These are phyloP conservation scores for Ailurus styani DNA, from an alignment of 2,113 vertebrate species.

Conservation along the genomic window DNA sequence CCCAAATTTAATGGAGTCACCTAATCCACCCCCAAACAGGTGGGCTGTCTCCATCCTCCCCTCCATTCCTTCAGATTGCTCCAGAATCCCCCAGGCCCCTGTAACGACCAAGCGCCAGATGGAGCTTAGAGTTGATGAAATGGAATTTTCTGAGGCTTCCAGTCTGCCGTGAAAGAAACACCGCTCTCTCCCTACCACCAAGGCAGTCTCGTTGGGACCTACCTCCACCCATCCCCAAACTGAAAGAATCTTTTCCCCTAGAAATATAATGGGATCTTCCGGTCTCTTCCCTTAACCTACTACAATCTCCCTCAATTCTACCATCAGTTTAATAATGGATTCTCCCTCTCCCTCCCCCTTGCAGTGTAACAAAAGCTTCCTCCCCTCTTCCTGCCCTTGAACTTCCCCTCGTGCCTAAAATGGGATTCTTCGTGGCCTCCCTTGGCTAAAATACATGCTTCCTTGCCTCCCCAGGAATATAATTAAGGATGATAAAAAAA, in stretches of 20 bases:
- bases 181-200: not conserved
- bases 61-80: not conserved
- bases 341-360: not conserved
- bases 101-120: not conserved
- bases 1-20: not conserved
- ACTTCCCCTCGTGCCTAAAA: not conserved
- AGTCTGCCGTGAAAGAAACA: accelerated
- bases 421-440: not conserved
- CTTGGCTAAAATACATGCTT: not conserved
- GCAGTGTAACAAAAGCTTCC: not conserved
- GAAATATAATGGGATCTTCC: not conserved
- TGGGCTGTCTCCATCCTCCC: not conserved
- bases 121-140: not conserved
- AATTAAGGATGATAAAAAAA: not conserved
- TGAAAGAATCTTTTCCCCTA: not conserved
- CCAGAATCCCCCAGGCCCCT: not conserved
- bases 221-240: not conserved
- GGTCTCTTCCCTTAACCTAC: not conserved
- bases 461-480: not conserved
- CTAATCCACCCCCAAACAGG: accelerated
- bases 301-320: not conserved
- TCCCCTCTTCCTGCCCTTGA: not conserved
- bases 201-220: not conserved
- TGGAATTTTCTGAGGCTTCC: not conserved
- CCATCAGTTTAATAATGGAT: not conserved